Evolutionary conservation across 2,113 vertebrate genomes (phyloP), one percentile per base, ranked within the genome.

Genomic region (Zosterops japonicus): DNA sequence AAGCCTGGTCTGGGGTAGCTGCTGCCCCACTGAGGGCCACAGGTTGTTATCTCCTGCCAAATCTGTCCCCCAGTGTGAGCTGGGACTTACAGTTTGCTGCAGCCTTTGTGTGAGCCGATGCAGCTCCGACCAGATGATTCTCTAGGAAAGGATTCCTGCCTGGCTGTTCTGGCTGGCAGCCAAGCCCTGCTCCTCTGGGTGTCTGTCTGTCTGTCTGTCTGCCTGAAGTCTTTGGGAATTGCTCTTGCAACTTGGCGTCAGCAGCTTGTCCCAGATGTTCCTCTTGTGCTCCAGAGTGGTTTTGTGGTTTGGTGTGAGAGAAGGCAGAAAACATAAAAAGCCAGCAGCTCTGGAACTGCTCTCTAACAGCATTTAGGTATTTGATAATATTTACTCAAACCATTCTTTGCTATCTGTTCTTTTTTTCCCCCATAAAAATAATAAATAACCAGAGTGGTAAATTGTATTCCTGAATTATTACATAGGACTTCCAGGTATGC

Each of bases 81-180:
- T 29, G 74, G 21, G 35, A 19, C 53, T 50, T 70, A 3, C 1
- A 16, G 28, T 9, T 31, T 60, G 42, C 20, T 12, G 7, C 18
- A 49, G 42, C 12, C 18, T 49, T 14, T 36, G 31, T 47, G 46
- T 4, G 60, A 87, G 55, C 72, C 28, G 59, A 7, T 52, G 17
- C 21, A 65, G 55, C 56, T 44, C 81, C 60, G 64, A 56, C 0
- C 65, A 41, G 49, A 28, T 7, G 11, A n/a, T 42, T 28, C 35
- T 12, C 31, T 2, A 12, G 46, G 68, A 69, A 21, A 29, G 2
- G 10, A 42, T 27, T 80, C 57, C 47, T 76, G 53, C 57, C 10
- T 0, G 44, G 33, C 70, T 0, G 0, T 11, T 31, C 41, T 19
- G 67, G 87, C 68, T 59, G 49, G 12, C 3, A 0, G 76, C 61